These are phyloP conservation scores for Heliconius himera DNA, from an alignment of 1,140 invertebrate genomes.

Conservation along the genomic window DNA sequence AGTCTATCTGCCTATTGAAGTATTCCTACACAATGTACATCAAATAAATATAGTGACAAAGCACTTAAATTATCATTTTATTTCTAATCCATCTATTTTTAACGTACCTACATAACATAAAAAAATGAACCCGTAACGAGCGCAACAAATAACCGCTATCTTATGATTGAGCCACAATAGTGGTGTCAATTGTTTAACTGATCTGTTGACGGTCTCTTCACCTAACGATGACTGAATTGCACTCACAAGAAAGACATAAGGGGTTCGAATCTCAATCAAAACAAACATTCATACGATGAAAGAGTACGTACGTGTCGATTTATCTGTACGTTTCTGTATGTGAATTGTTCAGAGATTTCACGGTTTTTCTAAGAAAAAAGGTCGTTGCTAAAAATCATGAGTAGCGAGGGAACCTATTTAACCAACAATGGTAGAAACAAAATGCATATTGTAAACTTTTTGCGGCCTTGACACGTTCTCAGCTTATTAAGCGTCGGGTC, in stretches of 20 bases:
- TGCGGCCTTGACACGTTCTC: constrained; percentile 23
- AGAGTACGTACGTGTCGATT: neutral
- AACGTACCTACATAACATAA: too few species aligned
- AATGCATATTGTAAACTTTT: constrained; percentile 7
- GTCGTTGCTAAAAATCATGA: neutral
- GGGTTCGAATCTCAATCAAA: neutral
- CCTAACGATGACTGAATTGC: neutral
- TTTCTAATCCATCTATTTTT: too few species aligned
- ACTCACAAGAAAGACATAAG: neutral
- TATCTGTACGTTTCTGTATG: neutral
- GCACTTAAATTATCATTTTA: too few species aligned
- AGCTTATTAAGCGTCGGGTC: constrained; percentile 22
- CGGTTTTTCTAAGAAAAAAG: neutral
- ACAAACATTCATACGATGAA: neutral
- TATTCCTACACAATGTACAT: too few species aligned
- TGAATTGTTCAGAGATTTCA: neutral
- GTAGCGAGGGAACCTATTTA: neutral
- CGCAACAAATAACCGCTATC: too few species aligned
- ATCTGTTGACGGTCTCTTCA: neutral
- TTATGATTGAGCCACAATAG: neutral
- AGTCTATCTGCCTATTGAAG: too few species aligned
- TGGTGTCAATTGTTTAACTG: neutral
- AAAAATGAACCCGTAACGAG: too few species aligned
- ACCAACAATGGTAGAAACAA: constrained; percentile 12
- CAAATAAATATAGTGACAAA: too few species aligned